A percentile compares a stretch with the other conserved stretches of the same genome.
Conservation (phyloP, 2,797 vertebrate species). For the Acanthurus lineatus region DNA sequence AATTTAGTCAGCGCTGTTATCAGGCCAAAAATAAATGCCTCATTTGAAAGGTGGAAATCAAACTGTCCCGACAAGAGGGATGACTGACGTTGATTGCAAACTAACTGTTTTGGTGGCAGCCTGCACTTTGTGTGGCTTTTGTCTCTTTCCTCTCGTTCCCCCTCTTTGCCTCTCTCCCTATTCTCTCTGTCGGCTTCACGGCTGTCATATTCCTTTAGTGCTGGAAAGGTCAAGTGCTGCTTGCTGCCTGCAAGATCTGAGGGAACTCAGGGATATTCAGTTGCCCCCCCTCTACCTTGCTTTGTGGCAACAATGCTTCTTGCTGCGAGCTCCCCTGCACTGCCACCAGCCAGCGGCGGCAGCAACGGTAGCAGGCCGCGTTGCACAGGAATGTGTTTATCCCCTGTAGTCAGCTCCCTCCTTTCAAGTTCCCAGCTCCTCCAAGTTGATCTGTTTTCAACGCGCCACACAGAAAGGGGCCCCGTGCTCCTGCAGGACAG, state of each 20-base stretch:
- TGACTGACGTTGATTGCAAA: slow-evolving; percentile 91
- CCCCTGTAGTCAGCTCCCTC: slow-evolving; percentile 74
- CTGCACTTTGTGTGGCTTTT: slow-evolving; percentile 89
- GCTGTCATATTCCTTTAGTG: slow-evolving; percentile 90
- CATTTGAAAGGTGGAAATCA: slow-evolving; percentile 92
- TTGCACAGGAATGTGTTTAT: slow-evolving; percentile 81
- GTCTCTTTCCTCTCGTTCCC: slow-evolving; percentile 76
- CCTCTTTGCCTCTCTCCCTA: slow-evolving; percentile 58
- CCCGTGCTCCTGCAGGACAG: slow-evolving; percentile 56
- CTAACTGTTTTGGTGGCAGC: slow-evolving; percentile 88
- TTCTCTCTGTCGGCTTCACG: slow-evolving; percentile 83
- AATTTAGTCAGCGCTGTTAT: slow-evolving; percentile 87
- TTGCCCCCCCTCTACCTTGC: slow-evolving; percentile 53
- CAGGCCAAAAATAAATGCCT: slow-evolving; percentile 87
- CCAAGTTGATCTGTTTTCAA: slow-evolving; percentile 74
- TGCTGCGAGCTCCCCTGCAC: slow-evolving; percentile 72
- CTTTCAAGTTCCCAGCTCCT: slow-evolving; percentile 77
- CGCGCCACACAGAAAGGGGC: slow-evolving; percentile 58
- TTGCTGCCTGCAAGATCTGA: slow-evolving; percentile 87
- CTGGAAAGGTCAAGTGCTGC: slow-evolving; percentile 88
- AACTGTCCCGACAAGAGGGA: slow-evolving; percentile 87
- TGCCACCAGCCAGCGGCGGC: slow-evolving; percentile 63
- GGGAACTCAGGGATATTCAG: slow-evolving; percentile 76
- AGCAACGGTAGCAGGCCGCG: slow-evolving; percentile 68
- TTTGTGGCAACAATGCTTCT: slow-evolving; percentile 76